A percentile compares a stretch with the other conserved stretches of the same genome.
Evolutionary conservation across 2,113 vertebrate genomes (phyloP).

Genomic region (Glaucidium brasilianum): DNA sequence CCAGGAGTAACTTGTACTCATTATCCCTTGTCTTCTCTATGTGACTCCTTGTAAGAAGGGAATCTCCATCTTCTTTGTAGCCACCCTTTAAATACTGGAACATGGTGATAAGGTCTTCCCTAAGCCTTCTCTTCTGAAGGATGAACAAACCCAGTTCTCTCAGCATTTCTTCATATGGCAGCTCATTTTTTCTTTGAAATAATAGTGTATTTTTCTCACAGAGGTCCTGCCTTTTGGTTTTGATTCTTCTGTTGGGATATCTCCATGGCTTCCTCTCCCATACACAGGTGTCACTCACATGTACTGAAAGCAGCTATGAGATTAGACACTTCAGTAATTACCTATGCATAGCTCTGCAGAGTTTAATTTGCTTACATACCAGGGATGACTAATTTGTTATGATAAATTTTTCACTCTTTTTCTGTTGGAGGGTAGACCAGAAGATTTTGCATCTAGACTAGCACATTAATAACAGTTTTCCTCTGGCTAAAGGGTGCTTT

Average conservation of each 20-base stretch:
- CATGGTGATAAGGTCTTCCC: too few species aligned
- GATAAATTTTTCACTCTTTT: too few species aligned
- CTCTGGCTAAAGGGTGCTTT: background rate
- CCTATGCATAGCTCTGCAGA: background rate
- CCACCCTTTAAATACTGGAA: too few species aligned
- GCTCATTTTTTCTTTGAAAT: background rate
- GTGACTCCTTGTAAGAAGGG: too few species aligned
- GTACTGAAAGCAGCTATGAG: background rate
- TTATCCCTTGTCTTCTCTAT: too few species aligned
- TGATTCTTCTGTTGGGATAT: background rate
- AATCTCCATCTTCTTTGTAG: too few species aligned
- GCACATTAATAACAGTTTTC: background rate
- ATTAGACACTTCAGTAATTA: background rate
- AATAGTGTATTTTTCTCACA: background rate
- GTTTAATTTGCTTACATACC: background rate
- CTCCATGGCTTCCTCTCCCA: background rate
- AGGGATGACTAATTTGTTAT: background rate
- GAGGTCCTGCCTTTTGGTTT: background rate
- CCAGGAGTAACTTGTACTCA: too few species aligned
- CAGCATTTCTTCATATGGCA: background rate
- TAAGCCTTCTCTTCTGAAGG: too few species aligned
- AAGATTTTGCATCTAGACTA: background rate
- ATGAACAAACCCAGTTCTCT: too few species aligned
- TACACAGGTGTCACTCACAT: background rate
- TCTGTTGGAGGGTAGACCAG: too few species aligned